Conservation (phyloP, 2,113 vertebrate species). For the Spheniscus mendiculus region DNA sequence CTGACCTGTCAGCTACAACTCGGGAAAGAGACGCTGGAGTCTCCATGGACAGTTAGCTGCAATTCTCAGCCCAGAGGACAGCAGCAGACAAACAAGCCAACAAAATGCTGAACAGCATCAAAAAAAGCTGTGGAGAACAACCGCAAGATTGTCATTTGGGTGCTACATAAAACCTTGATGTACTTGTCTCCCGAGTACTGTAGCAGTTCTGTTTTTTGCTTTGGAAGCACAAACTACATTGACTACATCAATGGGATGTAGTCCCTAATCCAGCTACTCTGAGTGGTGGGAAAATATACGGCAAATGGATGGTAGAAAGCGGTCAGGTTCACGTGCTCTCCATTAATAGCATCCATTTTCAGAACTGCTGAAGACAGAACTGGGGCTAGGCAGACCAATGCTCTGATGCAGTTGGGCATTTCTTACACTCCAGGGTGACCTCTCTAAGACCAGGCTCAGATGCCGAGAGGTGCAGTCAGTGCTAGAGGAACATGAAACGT, state of each 20-base stretch:
- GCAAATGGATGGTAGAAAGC: neutral
- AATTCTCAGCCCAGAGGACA: neutral
- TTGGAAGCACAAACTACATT: neutral
- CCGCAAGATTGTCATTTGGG: neutral
- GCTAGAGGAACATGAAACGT: neutral
- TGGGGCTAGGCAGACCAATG: neutral
- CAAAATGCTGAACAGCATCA: neutral
- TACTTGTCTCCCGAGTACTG: neutral
- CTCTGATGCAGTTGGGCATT: neutral
- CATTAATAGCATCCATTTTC: neutral
- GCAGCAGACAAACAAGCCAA: neutral
- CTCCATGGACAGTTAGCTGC: neutral
- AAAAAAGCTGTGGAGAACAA: neutral
- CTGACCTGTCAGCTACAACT: neutral
- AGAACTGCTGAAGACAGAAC: neutral
- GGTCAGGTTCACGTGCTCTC: neutral
- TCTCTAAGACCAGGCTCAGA: neutral
- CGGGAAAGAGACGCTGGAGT: neutral
- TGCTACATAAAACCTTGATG: neutral
- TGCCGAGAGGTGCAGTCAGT: neutral
- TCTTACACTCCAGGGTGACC: neutral
- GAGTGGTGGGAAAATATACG: neutral
- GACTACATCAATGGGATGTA: no score
- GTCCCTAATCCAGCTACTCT: neutral
- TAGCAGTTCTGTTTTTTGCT: neutral